Evolutionary conservation across 2,888 invertebrate species (phyloP).

Genomic region (Yponomeuta evonymella): DNA sequence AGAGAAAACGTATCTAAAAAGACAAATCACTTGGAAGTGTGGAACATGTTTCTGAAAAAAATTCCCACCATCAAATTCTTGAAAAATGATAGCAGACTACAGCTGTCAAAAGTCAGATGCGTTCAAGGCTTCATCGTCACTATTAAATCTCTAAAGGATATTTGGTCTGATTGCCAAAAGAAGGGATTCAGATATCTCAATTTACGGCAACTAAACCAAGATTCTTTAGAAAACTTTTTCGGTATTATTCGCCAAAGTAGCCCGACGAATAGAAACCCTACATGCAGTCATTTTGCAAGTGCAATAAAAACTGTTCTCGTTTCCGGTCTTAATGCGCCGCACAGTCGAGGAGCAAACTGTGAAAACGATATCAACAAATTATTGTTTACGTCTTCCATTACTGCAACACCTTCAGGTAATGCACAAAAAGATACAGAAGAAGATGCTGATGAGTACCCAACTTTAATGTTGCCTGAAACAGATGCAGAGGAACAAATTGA

Average conservation of each 20-base stretch:
- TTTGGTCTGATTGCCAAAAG: slow-evolving; percentile 12
- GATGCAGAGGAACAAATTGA: no score
- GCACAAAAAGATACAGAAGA: no score
- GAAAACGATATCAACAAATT: no score
- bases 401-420: no score
- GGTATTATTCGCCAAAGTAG: slow-evolving; percentile 14
- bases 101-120: slow-evolving; percentile 18
- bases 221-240: slow-evolving; percentile 17
- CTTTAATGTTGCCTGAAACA: neutral
- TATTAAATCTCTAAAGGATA: slow-evolving; percentile 17
- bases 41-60: slow-evolving; percentile 19
- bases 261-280: slow-evolving; percentile 15
- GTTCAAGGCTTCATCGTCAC: slow-evolving; percentile 18
- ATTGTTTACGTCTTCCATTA: no score
- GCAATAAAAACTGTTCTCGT: slow-evolving; percentile 15
- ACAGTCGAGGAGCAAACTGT: neutral
- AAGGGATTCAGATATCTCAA: slow-evolving; percentile 16
- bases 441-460: no score
- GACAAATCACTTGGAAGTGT: slow-evolving; percentile 17
- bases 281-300: slow-evolving; percentile 13
- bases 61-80: slow-evolving; percentile 17
- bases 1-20: slow-evolving; percentile 23
- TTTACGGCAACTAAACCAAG: slow-evolving; percentile 16
- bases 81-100: slow-evolving; percentile 12
- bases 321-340: neutral